phyloP scores from a whole-genome alignment of 2,113 vertebrate species.

The Lepus americanus region DNA sequence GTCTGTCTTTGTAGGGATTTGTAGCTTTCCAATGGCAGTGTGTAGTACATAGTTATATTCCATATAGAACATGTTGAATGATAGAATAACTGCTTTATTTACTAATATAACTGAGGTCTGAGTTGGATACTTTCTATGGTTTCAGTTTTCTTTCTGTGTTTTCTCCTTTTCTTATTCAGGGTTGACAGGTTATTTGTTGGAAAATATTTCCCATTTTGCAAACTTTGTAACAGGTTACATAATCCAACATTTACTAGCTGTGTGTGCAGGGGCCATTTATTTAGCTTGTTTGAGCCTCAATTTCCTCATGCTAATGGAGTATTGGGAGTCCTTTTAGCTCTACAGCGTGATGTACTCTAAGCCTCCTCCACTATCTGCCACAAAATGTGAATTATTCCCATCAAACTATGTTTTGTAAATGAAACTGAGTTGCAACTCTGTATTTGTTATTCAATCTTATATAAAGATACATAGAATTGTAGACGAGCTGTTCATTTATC shows the following conservation, averaged over 20 bases:
- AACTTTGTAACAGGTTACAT: slow-evolving; percentile 25
- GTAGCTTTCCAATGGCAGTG: slow-evolving; percentile 14
- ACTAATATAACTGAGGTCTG: neutral
- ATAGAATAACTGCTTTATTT: neutral
- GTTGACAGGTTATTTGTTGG: neutral
- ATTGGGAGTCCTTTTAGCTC: neutral
- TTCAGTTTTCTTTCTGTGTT: slow-evolving; percentile 23
- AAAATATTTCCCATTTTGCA: slow-evolving; percentile 30
- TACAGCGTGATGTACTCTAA: neutral
- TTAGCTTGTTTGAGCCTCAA: neutral
- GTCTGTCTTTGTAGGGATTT: slow-evolving; percentile 33
- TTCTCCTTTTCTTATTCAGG: slow-evolving; percentile 14
- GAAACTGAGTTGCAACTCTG: slow-evolving; percentile 29
- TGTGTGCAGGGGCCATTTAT: neutral
- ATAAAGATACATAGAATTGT: neutral
- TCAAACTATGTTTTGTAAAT: neutral
- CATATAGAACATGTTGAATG: neutral
- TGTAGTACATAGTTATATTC: neutral
- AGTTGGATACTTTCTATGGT: neutral
- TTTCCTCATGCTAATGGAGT: neutral
- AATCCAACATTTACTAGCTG: neutral
- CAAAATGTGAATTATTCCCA: slow-evolving; percentile 39
- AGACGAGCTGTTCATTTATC: slow-evolving; percentile 20
- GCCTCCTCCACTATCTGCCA: neutral
- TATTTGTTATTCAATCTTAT: neutral